These are phyloP conservation scores for Platysternon megacephalum DNA, from an alignment of 2,113 vertebrate genomes.

Conservation along the genomic window DNA sequence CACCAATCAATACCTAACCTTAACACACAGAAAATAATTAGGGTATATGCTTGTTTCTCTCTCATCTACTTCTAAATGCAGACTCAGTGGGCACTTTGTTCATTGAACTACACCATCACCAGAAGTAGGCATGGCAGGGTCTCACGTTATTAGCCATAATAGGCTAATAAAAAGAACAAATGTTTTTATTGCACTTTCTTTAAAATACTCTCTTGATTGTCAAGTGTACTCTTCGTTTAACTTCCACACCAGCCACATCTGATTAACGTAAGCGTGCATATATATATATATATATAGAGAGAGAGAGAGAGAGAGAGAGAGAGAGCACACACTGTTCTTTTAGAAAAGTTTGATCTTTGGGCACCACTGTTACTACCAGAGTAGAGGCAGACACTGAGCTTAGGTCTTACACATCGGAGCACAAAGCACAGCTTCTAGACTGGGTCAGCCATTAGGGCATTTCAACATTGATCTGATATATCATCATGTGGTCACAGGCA, in stretches of 20 bases:
- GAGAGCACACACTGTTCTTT: not conserved
- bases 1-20: not conserved
- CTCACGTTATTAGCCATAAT: not conserved
- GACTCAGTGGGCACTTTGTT: not conserved
- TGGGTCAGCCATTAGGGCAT: slow-evolving; percentile 17
- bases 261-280: not conserved
- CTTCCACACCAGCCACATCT: not conserved
- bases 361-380: not conserved
- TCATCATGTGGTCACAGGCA: slow-evolving; percentile 52
- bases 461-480: slow-evolving; percentile 31
- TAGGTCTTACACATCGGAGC: not conserved
- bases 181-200: not conserved
- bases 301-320: too few species aligned
- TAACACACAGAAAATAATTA: not conserved
- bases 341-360: slow-evolving; percentile 6
- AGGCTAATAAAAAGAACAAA: not conserved
- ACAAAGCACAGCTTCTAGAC: not conserved
- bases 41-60: not conserved
- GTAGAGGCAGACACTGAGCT: not conserved
- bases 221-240: not conserved
- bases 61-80: not conserved
- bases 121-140: not conserved
- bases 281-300: not conserved
- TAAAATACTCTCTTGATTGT: not conserved
- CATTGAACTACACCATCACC: not conserved